Base-by-base conservation (phyloP, 2,888 invertebrate genomes). In the Drosophila histrio region DNA sequence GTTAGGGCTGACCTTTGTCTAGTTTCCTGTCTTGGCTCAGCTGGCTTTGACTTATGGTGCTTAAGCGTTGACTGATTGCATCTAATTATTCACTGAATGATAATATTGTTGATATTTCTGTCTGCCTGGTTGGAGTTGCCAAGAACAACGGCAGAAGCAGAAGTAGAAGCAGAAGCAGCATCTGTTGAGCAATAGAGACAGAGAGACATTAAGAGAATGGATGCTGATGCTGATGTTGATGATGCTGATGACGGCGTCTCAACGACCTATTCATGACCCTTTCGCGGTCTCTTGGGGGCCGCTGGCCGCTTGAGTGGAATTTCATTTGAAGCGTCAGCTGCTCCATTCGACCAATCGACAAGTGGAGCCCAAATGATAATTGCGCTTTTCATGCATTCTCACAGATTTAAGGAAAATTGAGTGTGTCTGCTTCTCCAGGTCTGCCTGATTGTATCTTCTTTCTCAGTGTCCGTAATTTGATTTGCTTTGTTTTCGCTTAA, bases 31-130 rank as follows among this genome's bases (percentile, higher is more conserved):
- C 44, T 53, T 50, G 65, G 53, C 62, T 72, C 58, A 64, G 61
- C 63, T 79, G 75, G 59, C 81, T 83, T 79, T 86, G 81, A 87
- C 86, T 88, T 87, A 79, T 88, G 84, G 78, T 87, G 80, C 86
- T 87, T 83, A 86, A 86, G 79, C 87, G 79, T 79, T 89, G 89
- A 90, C 88, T 89, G 88, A 90, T 89, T 89, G 86, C 88, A 72
- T 89, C 84, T 90, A 90, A 89, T 89, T 90, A 90, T 84, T 90
- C 88, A 89, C 77, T 79, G 77, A 88, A 83, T 84, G 88, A 86
- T 87, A 88, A 86, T 87, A 83, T 84, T 77, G 77, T 81, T 78
- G 80, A 86, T 84, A 77, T 72, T 77, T 67, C 56, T 71, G 63
- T 70, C 63, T 75, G 75, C 52, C 63, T 66, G 61, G 34, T 44